Evolutionary conservation across 2,888 invertebrate genomes (phyloP).

Genomic region (Brachypalpus laphriformis): DNA sequence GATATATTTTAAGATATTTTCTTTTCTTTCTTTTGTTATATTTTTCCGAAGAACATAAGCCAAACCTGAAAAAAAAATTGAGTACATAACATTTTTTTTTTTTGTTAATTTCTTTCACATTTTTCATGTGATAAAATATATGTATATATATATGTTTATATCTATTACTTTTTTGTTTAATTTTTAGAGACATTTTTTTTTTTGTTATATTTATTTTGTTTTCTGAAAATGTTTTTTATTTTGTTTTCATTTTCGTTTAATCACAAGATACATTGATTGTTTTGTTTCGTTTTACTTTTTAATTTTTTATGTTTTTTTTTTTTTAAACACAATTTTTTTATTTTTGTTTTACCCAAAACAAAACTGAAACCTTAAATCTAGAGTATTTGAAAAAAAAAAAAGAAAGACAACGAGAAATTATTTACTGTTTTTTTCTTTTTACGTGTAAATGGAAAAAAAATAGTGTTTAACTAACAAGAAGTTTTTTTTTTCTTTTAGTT

Average conservation of each 20-base stretch:
- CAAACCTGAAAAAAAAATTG: conserved; percentile 42
- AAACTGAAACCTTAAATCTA: conserved; percentile 63
- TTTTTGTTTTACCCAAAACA: conserved; percentile 44
- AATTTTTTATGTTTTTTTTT: background rate
- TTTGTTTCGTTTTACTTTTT: conserved; percentile 57
- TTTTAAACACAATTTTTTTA: conserved; percentile 21
- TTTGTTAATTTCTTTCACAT: conserved; percentile 28
- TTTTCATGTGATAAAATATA: conserved; percentile 52
- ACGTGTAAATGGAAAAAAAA: conserved; percentile 23
- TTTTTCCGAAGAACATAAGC: conserved; percentile 26
- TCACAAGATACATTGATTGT: conserved; percentile 74
- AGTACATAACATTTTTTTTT: conserved; percentile 42
- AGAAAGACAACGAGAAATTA: conserved; percentile 37
- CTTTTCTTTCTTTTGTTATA: conserved; percentile 3
- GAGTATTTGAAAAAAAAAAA: conserved; percentile 38
- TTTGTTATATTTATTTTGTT: conserved; percentile 46
- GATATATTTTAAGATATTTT: conserved; percentile 42
- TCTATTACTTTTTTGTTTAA: conserved; percentile 35
- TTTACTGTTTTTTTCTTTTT: conserved; percentile 14
- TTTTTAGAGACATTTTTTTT: conserved; percentile 37
- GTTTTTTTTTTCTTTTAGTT: conserved; percentile 14
- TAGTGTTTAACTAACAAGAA: conserved; percentile 10
- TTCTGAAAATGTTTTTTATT: conserved; percentile 62
- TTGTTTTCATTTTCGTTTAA: conserved; percentile 66
- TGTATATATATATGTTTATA: conserved; percentile 41